These are phyloP conservation scores for Caenorhabditis parvicauda DNA, from an alignment of 2,888 invertebrate genomes.

Conservation along the genomic window DNA sequence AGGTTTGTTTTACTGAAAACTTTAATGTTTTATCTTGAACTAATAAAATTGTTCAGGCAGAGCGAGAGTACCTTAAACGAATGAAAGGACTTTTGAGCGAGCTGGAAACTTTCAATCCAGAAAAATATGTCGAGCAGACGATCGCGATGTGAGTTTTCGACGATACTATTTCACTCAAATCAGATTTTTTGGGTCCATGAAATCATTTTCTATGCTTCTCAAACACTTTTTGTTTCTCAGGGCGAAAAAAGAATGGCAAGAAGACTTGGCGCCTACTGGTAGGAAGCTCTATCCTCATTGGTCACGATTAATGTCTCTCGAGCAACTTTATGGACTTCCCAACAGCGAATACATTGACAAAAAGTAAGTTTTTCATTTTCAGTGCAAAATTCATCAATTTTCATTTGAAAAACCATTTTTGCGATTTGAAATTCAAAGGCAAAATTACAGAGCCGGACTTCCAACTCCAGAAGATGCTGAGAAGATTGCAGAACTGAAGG, in stretches of 20 bases:
- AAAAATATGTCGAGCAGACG: slow-evolving; percentile 53
- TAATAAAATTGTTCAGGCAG: slow-evolving; percentile 30
- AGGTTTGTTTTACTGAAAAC: not conserved
- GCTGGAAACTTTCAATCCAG: slow-evolving; percentile 50
- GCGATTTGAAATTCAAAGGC: not conserved
- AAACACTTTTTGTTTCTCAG: not conserved
- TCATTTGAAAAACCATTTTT: not conserved
- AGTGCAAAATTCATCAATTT: not conserved
- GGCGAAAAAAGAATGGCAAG: slow-evolving; percentile 52
- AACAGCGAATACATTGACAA: slow-evolving; percentile 57
- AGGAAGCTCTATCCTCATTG: slow-evolving; percentile 58
- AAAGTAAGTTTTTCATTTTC: slow-evolving; percentile 4
- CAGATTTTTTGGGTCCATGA: not conserved
- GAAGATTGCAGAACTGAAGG: slow-evolving; percentile 41
- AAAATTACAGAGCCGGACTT: slow-evolving; percentile 40
- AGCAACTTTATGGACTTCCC: slow-evolving; percentile 46
- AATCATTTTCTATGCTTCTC: not conserved
- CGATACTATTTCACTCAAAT: not conserved
- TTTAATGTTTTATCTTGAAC: not conserved
- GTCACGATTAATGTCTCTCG: slow-evolving; percentile 55
- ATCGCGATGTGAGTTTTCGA: slow-evolving; percentile 38
- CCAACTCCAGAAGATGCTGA: slow-evolving; percentile 52
- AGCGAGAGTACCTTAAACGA: slow-evolving; percentile 48
- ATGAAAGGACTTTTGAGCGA: slow-evolving; percentile 54
- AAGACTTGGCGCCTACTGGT: slow-evolving; percentile 53